Base-by-base conservation (phyloP, 2,797 vertebrate species). In the Lagodon rhomboides region DNA sequence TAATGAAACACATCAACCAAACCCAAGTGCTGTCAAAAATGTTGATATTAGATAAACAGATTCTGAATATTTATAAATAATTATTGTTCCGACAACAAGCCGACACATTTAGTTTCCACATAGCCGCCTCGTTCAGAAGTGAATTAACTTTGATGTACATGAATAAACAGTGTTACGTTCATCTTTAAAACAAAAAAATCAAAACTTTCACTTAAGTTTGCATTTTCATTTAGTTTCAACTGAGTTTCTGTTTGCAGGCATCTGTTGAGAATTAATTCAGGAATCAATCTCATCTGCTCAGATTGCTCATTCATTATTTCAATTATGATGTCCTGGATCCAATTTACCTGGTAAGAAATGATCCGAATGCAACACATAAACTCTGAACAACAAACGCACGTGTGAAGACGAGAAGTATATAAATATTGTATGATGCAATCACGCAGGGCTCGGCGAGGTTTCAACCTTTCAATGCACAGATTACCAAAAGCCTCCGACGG, bases 391-490 rank as follows among this genome's bases (percentile, higher is more conserved):
- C 17, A 46, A 79, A 38, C 0, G 1, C 59, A 75, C 38, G 64
- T 34, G 25, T 61, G 49, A 72, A 64, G 61, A 55, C 16, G 7
- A 83, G 53, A 74, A 80, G 17, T 16, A 9, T 10, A 17, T 63
- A 17, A 4, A 23, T 22, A 5, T 66, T 75, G 69, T 68, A 72
- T 50, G 65, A 85, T 74, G 74, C 38, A 73, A 82, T 82, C 75
- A 30, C 70, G 34, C 27, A 53, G 41, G 59, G 73, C 77, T 79
- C 41, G 56, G 38, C 25, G 73, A 62, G 82, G 68, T 79, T 90
- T 90, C 79, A 91, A 85, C 86, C 66, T 89, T 81, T 90, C 78
- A 82, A 79, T 85, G 77, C 77, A 92, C 80, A 91, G 90, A 93
- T 93, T 88, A 94, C 64, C 68, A 80, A 89, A 87, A 90, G 81